Percentiles rank a stretch among this genome's conserved stretches.
phyloP scores from a whole-genome alignment of 1,140 invertebrate species.

The Protaetia brevitarsis region DNA sequence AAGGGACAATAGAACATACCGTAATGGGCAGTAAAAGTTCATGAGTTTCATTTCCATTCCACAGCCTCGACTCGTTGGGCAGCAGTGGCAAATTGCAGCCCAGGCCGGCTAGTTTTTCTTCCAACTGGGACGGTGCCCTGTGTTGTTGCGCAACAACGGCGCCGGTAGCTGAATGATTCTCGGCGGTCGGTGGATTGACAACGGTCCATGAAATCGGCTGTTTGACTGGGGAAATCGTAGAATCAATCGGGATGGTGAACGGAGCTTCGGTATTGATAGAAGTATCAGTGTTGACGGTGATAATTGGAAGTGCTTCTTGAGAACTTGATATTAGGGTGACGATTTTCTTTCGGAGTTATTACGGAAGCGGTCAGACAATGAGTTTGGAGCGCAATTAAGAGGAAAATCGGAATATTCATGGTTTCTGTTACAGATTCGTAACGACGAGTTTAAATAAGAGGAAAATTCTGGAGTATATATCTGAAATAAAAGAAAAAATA shows the following conservation, averaged over 20 bases:
- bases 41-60: constrained; percentile 65
- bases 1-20: constrained; percentile 51
- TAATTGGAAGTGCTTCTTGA: constrained; percentile 2
- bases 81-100: constrained; percentile 59
- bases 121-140: constrained; percentile 47
- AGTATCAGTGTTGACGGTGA: constrained; percentile 10
- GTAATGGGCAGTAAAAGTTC: constrained; percentile 60
- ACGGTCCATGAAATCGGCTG: neutral
- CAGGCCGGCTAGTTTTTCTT: constrained; percentile 58
- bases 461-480: neutral
- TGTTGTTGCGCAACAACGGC: too few species aligned
- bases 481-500: neutral
- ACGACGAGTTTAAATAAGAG: too few species aligned
- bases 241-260: neutral
- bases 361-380: neutral
- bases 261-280: neutral
- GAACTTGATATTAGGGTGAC: constrained; percentile 25
- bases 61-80: constrained; percentile 59
- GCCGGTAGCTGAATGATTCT: constrained; percentile 24
- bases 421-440: too few species aligned
- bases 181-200: constrained; percentile 23
- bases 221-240: neutral
- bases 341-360: constrained; percentile 22
- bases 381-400: neutral
- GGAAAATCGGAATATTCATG: constrained; percentile 20